Conservation (phyloP, 2,888 invertebrate genomes). For the Drosophila merina region DNA sequence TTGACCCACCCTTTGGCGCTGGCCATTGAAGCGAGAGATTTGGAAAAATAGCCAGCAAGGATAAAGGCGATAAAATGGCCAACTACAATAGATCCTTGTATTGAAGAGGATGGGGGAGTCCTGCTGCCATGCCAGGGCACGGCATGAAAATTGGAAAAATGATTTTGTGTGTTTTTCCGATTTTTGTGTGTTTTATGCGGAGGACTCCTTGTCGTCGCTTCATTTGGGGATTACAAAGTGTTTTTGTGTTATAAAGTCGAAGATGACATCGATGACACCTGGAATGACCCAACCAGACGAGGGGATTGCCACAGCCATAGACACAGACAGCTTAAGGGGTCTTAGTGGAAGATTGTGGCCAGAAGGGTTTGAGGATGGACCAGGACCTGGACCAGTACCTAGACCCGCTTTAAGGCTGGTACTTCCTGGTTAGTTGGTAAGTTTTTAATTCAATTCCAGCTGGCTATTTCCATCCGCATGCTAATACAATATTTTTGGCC, state of each 20-base stretch:
- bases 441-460: background rate
- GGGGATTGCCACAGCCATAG: constrained; percentile 1
- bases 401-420: constrained; percentile 3
- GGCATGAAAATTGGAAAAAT: constrained; percentile 35
- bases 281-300: constrained; percentile 58
- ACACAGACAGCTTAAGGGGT: constrained; percentile 74
- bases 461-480: too few relatives aligned
- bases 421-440: background rate
- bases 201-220: constrained; percentile 59
- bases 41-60: constrained; percentile 34
- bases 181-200: constrained; percentile 13
- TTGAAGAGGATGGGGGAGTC: too few relatives aligned
- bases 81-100: constrained; percentile 67
- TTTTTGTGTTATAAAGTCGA: constrained; percentile 80
- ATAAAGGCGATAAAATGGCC: constrained; percentile 59
- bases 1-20: background rate
- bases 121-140: background rate
- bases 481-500: background rate
- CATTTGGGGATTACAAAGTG: constrained; percentile 80
- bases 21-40: constrained; percentile 64
- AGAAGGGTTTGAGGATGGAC: constrained; percentile 7
- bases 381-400: too few relatives aligned
- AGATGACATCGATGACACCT: constrained; percentile 79
- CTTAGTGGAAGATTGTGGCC: constrained; percentile 42
- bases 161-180: constrained; percentile 14